Evolutionary conservation across 1,140 invertebrate species (phyloP).

Genomic region (Pectinophora gossypiella): DNA sequence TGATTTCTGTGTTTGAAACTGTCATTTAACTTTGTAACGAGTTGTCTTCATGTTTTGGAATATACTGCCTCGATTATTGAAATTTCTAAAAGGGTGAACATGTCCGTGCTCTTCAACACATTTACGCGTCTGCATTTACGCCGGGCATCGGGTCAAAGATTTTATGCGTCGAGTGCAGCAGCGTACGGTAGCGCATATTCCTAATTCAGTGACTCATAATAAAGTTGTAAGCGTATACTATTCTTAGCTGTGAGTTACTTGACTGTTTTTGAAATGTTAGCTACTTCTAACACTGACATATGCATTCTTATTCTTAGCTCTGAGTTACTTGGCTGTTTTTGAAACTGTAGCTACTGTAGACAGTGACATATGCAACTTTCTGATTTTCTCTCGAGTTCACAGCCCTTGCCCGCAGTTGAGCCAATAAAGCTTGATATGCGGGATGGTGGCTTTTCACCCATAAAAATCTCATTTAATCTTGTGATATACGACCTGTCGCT

Average conservation of each 20-base stretch:
- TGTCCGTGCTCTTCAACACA: no score
- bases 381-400: background rate
- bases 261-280: background rate
- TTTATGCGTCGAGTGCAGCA: conserved; percentile 12
- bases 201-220: conserved; percentile 16
- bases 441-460: conserved; percentile 7
- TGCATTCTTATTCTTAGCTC: background rate
- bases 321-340: background rate
- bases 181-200: conserved; percentile 9
- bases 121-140: background rate
- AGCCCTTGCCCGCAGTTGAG: background rate
- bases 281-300: background rate
- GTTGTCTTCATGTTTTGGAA: no score
- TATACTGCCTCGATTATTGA: no score
- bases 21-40: no score
- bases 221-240: conserved; percentile 5
- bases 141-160: background rate
- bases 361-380: background rate
- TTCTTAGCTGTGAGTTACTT: background rate
- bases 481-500: background rate
- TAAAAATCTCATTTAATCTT: background rate
- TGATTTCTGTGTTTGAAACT: no score
- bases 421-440: conserved; percentile 6
- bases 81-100: no score
- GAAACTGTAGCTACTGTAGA: background rate